Base-by-base conservation (phyloP, 2,888 invertebrate species). In the Ophioninae sp. region DNA sequence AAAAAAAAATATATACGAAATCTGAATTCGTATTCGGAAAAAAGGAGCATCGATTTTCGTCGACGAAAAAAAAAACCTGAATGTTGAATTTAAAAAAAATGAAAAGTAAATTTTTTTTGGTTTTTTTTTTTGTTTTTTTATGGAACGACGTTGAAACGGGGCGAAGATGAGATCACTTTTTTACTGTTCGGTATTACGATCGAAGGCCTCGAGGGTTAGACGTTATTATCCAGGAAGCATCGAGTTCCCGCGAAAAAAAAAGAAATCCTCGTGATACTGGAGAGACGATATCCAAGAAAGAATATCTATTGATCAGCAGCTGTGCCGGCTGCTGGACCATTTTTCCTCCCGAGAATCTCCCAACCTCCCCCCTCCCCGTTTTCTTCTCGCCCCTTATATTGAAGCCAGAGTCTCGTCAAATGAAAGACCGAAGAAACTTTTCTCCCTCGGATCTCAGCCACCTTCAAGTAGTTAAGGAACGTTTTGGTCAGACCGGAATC, bases 401-500 rank as follows among this genome's bases (percentile, higher is more conserved):
- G 8, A 37, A 22, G 68, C 58, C 8, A 39, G 58, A 76, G 73
- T 68, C 74, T 79, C 79, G 56, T 20, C 6, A 30, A 44, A 44
- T 17, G 41, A 41, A 37, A 37, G 68, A 79, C 77, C 44, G 75
- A 75, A 64, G 64, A 73, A 83, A 83, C 75, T 80, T 83, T 56
- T 23, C 56, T 65, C 61, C 58, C 65, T 30, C 30, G 59, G 69
- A 59, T 30, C 37, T 59, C 61, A 30, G 61, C 23, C 81, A 44
- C 20, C 71, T 69, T 67, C 81, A 79, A 84, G 84, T 84, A 56
- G 81, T 84, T 79, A 69, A 81, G 79, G 56, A 75, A 75, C 79
- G 78, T 37, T 79, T 63, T 44, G 81, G 84, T 81, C 84, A 79
- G 84, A 79, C 75, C 75, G 68, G 63, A 81, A 81, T 71, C 59